phyloP scores from a whole-genome alignment of 2,888 invertebrate genomes.

The Tridacna gigas region DNA sequence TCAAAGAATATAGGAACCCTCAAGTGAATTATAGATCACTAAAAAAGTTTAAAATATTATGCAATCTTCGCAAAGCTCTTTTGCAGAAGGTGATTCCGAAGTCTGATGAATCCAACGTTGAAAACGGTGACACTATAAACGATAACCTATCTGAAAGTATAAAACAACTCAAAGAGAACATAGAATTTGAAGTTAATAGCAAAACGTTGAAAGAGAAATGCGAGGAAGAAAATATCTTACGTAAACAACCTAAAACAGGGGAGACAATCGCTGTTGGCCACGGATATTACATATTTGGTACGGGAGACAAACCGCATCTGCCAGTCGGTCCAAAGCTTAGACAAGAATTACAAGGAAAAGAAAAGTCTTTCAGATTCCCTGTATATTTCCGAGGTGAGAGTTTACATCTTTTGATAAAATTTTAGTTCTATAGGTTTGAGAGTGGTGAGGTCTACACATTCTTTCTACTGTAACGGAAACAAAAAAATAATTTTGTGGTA shows the following conservation, averaged over 20 bases:
- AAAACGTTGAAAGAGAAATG: not conserved
- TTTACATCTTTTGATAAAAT: too few species aligned
- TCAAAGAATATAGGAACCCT: conserved; percentile 21
- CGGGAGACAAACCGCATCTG: conserved; percentile 44
- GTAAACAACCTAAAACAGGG: conserved; percentile 10
- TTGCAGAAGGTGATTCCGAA: conserved; percentile 17
- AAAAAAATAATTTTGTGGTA: too few species aligned
- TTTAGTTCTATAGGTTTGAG: too few species aligned
- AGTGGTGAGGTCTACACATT: too few species aligned
- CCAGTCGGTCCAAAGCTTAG: conserved; percentile 52
- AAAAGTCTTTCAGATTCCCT: conserved; percentile 32
- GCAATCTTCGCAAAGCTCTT: conserved; percentile 6
- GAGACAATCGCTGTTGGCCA: conserved; percentile 37
- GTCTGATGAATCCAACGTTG: not conserved
- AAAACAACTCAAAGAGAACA: conserved; percentile 1
- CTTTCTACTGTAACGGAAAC: too few species aligned
- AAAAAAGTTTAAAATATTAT: conserved; percentile 24
- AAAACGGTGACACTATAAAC: not conserved
- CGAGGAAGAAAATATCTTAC: not conserved
- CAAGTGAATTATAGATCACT: not conserved
- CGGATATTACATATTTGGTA: conserved; percentile 54
- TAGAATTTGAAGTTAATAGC: not conserved
- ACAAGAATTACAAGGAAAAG: not conserved
- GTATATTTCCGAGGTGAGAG: conserved; percentile 58
- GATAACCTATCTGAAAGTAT: conserved; percentile 5